Evolutionary conservation across 2,888 invertebrate species (phyloP).

Genomic region (Cephus pulcher): DNA sequence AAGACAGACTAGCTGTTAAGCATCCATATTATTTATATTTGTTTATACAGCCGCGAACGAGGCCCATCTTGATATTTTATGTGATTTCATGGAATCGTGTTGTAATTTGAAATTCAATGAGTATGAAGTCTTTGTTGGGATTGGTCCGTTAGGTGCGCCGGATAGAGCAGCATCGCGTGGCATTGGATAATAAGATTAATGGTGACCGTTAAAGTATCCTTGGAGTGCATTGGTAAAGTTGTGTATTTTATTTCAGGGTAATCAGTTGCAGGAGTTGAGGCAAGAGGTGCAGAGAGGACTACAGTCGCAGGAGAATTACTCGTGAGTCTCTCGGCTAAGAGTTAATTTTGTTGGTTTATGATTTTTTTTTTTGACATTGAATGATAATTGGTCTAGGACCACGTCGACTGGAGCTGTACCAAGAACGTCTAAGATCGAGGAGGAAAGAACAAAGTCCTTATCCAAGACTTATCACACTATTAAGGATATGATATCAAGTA

Average conservation of each 20-base stretch:
- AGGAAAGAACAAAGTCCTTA: conserved; percentile 72
- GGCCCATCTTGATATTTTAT: neutral
- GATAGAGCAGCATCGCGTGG: neutral
- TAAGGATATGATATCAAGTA: conserved; percentile 85
- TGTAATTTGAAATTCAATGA: neutral
- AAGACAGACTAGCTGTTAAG: neutral
- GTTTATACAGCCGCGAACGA: neutral
- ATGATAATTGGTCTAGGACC: conserved; percentile 37
- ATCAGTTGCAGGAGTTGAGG: conserved; percentile 54
- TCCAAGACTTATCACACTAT: conserved; percentile 85
- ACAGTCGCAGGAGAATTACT: conserved; percentile 52
- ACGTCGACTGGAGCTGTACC: conserved; percentile 49
- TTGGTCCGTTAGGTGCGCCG: neutral
- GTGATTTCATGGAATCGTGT: neutral
- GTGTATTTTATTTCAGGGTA: conserved; percentile 44
- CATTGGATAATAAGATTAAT: neutral
- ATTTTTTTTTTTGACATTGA: neutral
- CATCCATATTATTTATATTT: neutral
- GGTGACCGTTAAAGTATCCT: neutral
- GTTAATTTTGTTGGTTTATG: neutral
- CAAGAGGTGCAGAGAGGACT: conserved; percentile 54
- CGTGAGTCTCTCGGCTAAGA: conserved; percentile 44
- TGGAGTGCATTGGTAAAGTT: neutral
- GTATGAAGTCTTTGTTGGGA: neutral
- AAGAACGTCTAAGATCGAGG: conserved; percentile 52